phyloP scores from a whole-genome alignment of 2,113 vertebrate species.

The Lamprotornis superbus region DNA sequence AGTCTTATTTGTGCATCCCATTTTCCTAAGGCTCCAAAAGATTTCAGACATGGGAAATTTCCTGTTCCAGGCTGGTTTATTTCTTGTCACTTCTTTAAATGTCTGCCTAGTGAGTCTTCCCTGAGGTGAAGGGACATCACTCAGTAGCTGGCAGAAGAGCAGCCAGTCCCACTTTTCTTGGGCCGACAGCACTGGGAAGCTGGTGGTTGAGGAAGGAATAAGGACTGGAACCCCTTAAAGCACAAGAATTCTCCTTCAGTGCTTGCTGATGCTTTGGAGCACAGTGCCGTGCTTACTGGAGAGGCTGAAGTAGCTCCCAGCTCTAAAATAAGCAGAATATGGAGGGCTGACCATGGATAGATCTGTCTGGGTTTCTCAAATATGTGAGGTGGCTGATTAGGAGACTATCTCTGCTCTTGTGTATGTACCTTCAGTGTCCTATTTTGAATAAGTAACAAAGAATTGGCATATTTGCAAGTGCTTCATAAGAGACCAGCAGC shows the following conservation, averaged over 20 bases:
- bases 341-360: neutral
- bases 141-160: neutral
- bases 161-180: neutral
- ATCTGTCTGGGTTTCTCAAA: neutral
- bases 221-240: neutral
- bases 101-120: neutral
- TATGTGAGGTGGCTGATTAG: neutral
- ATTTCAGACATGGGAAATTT: neutral
- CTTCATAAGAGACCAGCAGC: neutral
- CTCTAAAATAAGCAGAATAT: neutral
- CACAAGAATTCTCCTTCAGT: neutral
- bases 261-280: neutral
- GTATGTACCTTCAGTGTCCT: neutral
- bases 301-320: neutral
- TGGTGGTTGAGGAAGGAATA: rapidly evolving
- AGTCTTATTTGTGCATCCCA: neutral
- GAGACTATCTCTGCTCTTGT: neutral
- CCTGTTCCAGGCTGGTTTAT: neutral
- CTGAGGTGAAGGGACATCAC: neutral
- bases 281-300: rapidly evolving
- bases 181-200: neutral
- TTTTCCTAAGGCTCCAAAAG: neutral
- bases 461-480: neutral
- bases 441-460: neutral
- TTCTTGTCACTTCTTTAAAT: neutral